A percentile compares a stretch with the other conserved stretches of the same genome.
These are phyloP conservation scores for Dendroctonus ponderosae DNA, from an alignment of 1,140 invertebrate species.

Conservation along the genomic window DNA sequence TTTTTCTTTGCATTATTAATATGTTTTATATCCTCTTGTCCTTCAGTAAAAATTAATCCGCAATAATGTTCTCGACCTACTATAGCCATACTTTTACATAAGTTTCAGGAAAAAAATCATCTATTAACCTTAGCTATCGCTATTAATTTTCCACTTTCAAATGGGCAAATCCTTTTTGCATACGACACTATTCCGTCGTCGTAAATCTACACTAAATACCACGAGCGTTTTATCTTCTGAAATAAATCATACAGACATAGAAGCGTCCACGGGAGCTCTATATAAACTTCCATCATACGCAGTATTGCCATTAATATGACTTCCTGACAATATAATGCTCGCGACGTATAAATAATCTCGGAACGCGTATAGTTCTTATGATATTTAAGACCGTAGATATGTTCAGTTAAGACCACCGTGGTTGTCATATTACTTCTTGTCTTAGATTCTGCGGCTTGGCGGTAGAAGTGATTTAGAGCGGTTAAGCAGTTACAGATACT, in stretches of 20 bases:
- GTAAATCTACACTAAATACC: conserved; percentile 7
- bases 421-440: conserved; percentile 21
- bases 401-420: conserved; percentile 19
- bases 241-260: conserved; percentile 14
- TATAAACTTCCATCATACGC: conserved; percentile 20
- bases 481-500: no score
- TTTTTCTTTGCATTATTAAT: no score
- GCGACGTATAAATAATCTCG: conserved; percentile 24
- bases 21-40: no score
- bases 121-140: no score
- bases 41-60: no score
- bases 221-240: conserved; percentile 7
- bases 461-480: no score
- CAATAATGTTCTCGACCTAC: no score
- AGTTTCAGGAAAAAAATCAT: no score
- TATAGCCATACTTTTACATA: no score
- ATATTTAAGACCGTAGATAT: conserved; percentile 24
- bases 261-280: conserved; percentile 20
- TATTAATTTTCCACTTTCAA: no score
- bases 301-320: conserved; percentile 16
- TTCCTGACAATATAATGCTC: conserved; percentile 27
- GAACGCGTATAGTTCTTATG: conserved; percentile 24
- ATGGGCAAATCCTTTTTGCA: no score
- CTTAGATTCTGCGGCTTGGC: conserved; percentile 1
- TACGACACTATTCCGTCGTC: no score